phyloP scores from a whole-genome alignment of 2,888 invertebrate species.

The Ferrisia virgata region DNA sequence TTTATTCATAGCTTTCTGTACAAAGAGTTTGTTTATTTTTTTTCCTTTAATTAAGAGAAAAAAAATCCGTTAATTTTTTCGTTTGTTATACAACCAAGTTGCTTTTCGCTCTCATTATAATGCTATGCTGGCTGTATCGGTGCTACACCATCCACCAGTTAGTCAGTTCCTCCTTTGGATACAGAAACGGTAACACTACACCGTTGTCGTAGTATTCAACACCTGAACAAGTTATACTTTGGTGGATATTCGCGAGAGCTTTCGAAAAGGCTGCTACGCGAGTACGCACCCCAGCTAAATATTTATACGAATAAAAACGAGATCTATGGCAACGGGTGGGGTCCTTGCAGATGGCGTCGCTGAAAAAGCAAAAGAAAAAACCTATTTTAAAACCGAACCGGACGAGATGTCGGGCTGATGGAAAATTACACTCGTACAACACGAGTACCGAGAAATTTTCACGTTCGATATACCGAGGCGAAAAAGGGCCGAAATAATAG shows the following conservation, averaged over 20 bases:
- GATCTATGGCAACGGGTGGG: too few relatives aligned
- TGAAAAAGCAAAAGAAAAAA: too few relatives aligned
- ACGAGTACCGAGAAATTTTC: background rate
- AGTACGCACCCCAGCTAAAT: background rate
- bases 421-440: background rate
- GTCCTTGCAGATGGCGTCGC: too few relatives aligned
- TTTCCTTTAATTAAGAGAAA: constrained; percentile 18
- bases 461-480: background rate
- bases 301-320: too few relatives aligned
- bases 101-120: background rate
- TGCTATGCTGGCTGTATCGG: too few relatives aligned
- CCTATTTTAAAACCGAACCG: background rate
- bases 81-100: background rate
- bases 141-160: background rate
- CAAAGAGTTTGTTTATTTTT: constrained; percentile 24
- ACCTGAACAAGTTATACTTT: background rate
- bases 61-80: constrained; percentile 20
- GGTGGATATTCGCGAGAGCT: background rate
- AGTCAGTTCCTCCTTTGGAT: too few relatives aligned
- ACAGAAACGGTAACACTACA: background rate
- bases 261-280: too few relatives aligned
- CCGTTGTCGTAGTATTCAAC: background rate
- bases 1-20: constrained; percentile 22
- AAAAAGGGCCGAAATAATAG: constrained; percentile 11
- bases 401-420: background rate